A percentile compares a stretch with the other conserved stretches of the same genome.
Conservation (phyloP, 1,140 invertebrate genomes). For the Drosophila bipectinata region DNA sequence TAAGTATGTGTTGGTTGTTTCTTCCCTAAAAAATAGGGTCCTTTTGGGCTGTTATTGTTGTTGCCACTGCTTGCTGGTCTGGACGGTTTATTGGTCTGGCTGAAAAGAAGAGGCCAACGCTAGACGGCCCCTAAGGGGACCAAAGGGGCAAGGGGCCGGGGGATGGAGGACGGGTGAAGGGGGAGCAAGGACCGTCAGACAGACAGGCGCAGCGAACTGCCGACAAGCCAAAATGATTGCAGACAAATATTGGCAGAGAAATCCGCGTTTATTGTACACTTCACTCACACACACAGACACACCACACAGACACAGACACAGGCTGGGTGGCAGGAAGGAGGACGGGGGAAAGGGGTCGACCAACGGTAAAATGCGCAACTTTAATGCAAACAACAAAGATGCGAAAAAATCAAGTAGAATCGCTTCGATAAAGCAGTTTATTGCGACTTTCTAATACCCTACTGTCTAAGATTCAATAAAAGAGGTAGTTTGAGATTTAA, state of each 20-base stretch:
- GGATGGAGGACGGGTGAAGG: background rate
- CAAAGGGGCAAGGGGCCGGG: background rate
- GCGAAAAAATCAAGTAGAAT: constrained; percentile 1
- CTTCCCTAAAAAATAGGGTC: background rate
- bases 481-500: too few relatives aligned
- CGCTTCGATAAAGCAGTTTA: background rate
- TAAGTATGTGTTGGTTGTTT: background rate
- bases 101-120: constrained; percentile 24
- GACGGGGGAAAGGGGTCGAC: background rate
- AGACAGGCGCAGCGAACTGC: constrained; percentile 43
- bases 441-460: background rate
- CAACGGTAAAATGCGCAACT: constrained; percentile 55
- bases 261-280: constrained; percentile 79
- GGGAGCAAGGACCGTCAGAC: constrained; percentile 8
- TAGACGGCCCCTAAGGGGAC: constrained; percentile 16
- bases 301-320: too few relatives aligned
- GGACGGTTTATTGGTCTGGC: constrained; percentile 62
- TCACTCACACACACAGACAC: constrained; percentile 41
- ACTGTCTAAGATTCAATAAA: background rate
- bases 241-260: constrained; percentile 76
- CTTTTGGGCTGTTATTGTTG: constrained; percentile 1
- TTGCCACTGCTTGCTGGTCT: constrained; percentile 25
- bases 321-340: background rate
- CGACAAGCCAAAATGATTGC: constrained; percentile 76
- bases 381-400: constrained; percentile 61